Conservation (phyloP, 2,797 vertebrate genomes). For the Sebastes kiyomatsui region DNA sequence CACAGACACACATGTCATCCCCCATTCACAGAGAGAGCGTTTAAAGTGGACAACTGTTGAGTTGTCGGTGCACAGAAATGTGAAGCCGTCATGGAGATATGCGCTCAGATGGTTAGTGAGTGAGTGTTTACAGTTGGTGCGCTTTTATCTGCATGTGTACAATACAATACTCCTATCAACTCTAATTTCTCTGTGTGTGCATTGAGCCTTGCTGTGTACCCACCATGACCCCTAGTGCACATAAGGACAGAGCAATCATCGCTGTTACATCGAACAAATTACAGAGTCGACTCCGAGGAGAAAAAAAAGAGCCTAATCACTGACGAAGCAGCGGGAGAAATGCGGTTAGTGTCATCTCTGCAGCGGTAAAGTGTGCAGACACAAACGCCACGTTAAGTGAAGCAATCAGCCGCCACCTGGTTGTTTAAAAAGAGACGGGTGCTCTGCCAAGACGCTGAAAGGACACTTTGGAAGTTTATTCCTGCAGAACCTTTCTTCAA, state of each 20-base stretch:
- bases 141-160: background rate
- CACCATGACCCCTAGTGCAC: background rate
- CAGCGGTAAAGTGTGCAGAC: background rate
- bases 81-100: conserved; percentile 18
- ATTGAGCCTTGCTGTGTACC: background rate
- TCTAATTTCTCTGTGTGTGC: background rate
- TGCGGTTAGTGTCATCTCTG: conserved; percentile 2
- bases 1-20: conserved; percentile 38
- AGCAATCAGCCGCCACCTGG: conserved; percentile 20
- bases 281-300: background rate
- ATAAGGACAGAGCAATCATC: conserved; percentile 22
- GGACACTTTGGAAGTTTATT: background rate
- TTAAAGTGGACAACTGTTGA: conserved; percentile 63
- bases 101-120: background rate
- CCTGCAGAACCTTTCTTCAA: background rate
- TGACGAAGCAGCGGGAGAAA: conserved; percentile 9
- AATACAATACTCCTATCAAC: background rate
- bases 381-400: background rate
- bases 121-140: conserved; percentile 5
- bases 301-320: background rate
- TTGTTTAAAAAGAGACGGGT: background rate
- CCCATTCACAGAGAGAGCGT: conserved; percentile 9
- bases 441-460: background rate
- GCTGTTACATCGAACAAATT: background rate
- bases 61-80: conserved; percentile 32